Base-by-base conservation (phyloP, 2,888 invertebrate genomes). In the Eremobia ochroleuca region DNA sequence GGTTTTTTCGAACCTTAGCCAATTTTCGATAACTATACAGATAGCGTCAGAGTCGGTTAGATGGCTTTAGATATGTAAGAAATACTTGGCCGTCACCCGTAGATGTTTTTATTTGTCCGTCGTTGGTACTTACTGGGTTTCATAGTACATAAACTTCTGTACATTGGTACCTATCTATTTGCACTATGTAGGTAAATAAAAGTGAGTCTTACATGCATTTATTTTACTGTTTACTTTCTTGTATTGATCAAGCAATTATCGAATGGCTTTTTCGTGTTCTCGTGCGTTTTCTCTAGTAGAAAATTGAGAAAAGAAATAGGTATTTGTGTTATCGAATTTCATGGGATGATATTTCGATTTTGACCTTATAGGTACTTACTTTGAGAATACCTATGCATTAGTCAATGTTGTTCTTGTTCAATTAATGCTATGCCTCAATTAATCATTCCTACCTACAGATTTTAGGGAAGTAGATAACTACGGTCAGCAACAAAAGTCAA, bases 21-120 rank as follows among this genome's bases (percentile, higher is more conserved):
- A 94, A 94, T 93, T 93, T 93, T 91, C 92, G 92, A 94, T 94
- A 89, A 86, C 89, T 89, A 90, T 89, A 89, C 86, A 82, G 93
- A 93, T 93, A 93, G 88, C 92, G 91, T 91, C 91, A 92, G 89
- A 85, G 86, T 85, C 84, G 81, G 83, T 87, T 85, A 89, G 86
- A 92, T 91, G 84, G 78, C 80, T 82, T 81, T 73, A 81, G 79
- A 87, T 87, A 85, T 73, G 68, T 81, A 43, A 83, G 74, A 76
- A 77, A 85, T 86, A 83, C 76, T 71, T 71, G 74, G 58, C 59
- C 71, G 58, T 71, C 73, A 67, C n/a, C 25, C 15, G 55, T 66
- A 79, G 11, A 71, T 68, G 21, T 62, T 74, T 68, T 68, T 68
- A 69, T 72, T 64, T 61, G 6, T 37, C 21, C 15, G 40, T 46